Evolutionary conservation across 1,140 invertebrate species (phyloP), one percentile per base, ranked within the genome.

Genomic region (Bombus pyrosoma): DNA sequence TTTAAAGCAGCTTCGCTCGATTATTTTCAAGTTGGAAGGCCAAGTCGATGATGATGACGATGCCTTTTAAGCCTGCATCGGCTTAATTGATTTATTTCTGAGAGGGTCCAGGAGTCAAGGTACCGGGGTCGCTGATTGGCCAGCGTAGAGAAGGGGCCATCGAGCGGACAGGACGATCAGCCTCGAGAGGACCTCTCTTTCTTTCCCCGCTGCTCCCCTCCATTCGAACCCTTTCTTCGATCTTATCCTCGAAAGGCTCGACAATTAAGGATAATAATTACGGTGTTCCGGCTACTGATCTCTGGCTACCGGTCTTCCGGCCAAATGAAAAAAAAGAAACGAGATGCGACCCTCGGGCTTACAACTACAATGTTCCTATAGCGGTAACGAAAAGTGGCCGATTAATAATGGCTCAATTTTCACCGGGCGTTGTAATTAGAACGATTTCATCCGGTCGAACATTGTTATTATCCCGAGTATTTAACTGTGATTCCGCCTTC

Each of bases 31-130:
- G 75, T 47, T 34, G 75, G 22, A 32, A 32, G 83, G 76, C 81
- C 69, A 84, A 79, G 69, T 71, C 81, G 84, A 88, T 81, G 83
- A 90, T 81, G 89, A 90, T 90, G 90, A 91, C 90, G 83, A 68
- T 90, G 89, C 90, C 86, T 76, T 90, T 91, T 88, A 86, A 85
- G 75, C 79, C 89, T 86, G 89, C 86, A 88, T 91, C 87, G 84
- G 89, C 90, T 91, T 91, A 91, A 91, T 91, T 91, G 90, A 91
- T 91, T 91, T 91, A 91, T 90, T 90, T 90, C 90, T 84, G 84
- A 90, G 83, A 88, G 89, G 89, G 88, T 81, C 80, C 84, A 79
- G 37, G 57, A 78, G 71, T 77, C 68, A 85, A 81, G 80, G 85
- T 66, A 87, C 64, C 81, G 77, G 84, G 76, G 47, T 68, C 69